A percentile compares a stretch with the other conserved stretches of the same genome.
Evolutionary conservation across 1,140 invertebrate genomes (phyloP).

Genomic region (Drosophila mayri): DNA sequence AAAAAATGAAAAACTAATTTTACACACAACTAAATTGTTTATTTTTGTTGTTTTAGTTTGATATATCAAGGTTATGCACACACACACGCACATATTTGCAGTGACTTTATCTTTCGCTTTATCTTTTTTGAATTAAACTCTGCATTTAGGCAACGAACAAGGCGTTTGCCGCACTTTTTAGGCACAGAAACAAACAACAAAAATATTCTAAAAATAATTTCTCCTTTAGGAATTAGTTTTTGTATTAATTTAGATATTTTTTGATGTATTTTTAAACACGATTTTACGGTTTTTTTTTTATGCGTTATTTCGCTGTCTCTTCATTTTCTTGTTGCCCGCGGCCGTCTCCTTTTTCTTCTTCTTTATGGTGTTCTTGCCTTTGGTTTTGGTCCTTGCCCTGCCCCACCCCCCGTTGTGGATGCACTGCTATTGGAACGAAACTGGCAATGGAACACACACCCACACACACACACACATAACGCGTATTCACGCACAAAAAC

Average conservation of each 20-base stretch:
- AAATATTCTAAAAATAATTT: neutral
- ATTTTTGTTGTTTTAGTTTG: constrained; percentile 47
- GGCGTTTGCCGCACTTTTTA: constrained; percentile 19
- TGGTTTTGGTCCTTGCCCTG: constrained; percentile 16
- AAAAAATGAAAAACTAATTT: constrained; percentile 5
- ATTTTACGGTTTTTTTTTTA: constrained; percentile 5
- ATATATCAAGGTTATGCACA: constrained; percentile 79
- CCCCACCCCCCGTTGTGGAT: constrained; percentile 55
- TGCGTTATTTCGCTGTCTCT: neutral
- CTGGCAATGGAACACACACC: constrained; percentile 65
- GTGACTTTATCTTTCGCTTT: constrained; percentile 16
- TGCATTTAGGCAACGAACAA: constrained; percentile 15
- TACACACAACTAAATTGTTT: constrained; percentile 2
- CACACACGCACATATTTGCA: constrained; percentile 28
- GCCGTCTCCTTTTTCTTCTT: constrained; percentile 11
- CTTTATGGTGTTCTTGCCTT: constrained; percentile 13
- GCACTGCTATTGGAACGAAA: constrained; percentile 54
- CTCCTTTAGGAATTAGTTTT: neutral
- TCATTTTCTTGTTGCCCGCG: constrained; percentile 33
- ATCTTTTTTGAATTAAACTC: constrained; percentile 15
- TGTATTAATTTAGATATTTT: neutral
- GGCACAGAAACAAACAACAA: constrained; percentile 18
- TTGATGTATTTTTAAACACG: constrained; percentile 4
- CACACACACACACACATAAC: constrained; percentile 18
- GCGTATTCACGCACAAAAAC: neutral